Base-by-base conservation (phyloP, 2,113 vertebrate species). In the Miniopterus natalensis region DNA sequence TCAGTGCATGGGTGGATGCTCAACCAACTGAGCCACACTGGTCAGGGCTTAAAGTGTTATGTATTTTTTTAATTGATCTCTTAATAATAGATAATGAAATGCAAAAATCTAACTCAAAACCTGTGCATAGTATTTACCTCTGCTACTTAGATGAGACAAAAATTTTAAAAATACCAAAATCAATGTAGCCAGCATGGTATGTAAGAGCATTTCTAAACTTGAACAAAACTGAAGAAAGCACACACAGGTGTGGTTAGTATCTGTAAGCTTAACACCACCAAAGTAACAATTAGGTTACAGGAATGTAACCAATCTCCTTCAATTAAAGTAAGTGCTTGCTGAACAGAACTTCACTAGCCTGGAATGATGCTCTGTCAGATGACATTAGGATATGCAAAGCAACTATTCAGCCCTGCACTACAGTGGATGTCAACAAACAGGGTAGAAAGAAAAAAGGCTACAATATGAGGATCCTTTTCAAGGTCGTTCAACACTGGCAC, bases 351-450 rank as follows among this genome's bases (percentile, higher is more conserved):
- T 70, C 73, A 63, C 10, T 66, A 53, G 53, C 47, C 29, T 81
- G 63, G 63, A 97, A 96, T 84, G 75, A 87, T 10, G 29, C 66
- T 78, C 36, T 51, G 65, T 77, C 70, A 83, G 51, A 80, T 84
- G 80, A 90, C 53, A 95, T 73, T 40, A 86, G 71, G 49, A 84
- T 29, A 89, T 23, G 21, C 73, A 96, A 84, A 88, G 21, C 31
- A 53, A 71, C 63, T 21, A 66, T 25, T 61, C 63, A 40, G 71
- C 27, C 21, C 20, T 59, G 23, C 10, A 20, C 55, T 86, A 42
- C 81, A 78, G 31, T 70, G 55, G 49, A 14, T 68, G 31, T 79
- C 90, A 84, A 75, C 61, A 70, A 92, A 31, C 68, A 96, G 31
- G 45, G 29, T 3, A 61, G 63, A 12, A 81, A 86, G 83, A 92